Percentiles rank a stretch among this genome's conserved stretches.
These are phyloP conservation scores for Pungitius pungitius DNA, from an alignment of 2,113 vertebrate species.

Conservation along the genomic window DNA sequence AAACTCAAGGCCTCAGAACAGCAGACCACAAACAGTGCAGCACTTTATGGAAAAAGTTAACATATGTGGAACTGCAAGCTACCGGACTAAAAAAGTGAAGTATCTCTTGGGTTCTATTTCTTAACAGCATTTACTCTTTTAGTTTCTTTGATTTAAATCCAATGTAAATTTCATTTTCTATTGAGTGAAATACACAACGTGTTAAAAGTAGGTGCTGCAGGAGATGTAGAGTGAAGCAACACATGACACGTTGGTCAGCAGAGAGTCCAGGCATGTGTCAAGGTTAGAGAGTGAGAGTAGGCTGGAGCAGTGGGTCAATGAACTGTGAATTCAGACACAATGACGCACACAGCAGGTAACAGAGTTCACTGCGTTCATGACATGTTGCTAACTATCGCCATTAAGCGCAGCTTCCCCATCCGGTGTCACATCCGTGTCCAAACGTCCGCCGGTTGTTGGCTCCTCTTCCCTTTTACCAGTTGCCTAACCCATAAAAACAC, in stretches of 20 bases:
- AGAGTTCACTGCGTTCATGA: not conserved
- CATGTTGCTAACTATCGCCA: not conserved
- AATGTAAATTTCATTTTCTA: not conserved
- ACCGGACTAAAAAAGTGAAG: not conserved
- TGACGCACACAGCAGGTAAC: slow-evolving; percentile 46
- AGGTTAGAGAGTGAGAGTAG: slow-evolving; percentile 25
- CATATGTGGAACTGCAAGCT: not conserved
- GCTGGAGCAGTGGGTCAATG: slow-evolving; percentile 29
- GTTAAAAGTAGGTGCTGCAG: too few relatives aligned
- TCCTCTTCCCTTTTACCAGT: slow-evolving; percentile 33
- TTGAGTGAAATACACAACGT: not conserved
- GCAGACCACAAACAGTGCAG: not conserved
- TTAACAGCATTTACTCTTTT: not conserved
- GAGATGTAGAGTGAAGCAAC: slow-evolving; percentile 19
- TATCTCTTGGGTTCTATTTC: not conserved
- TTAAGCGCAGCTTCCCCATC: not conserved
- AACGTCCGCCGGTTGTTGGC: slow-evolving; percentile 37
- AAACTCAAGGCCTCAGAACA: too few relatives aligned
- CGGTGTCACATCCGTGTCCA: not conserved
- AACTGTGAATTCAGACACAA: slow-evolving; percentile 27
- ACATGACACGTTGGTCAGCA: slow-evolving; percentile 16
- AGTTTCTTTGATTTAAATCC: not conserved
- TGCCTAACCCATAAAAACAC: slow-evolving; percentile 62
- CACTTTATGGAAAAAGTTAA: not conserved
- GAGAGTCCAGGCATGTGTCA: slow-evolving; percentile 24